These are phyloP conservation scores for Scolopax mira DNA, from an alignment of 2,113 vertebrate genomes.

Conservation along the genomic window DNA sequence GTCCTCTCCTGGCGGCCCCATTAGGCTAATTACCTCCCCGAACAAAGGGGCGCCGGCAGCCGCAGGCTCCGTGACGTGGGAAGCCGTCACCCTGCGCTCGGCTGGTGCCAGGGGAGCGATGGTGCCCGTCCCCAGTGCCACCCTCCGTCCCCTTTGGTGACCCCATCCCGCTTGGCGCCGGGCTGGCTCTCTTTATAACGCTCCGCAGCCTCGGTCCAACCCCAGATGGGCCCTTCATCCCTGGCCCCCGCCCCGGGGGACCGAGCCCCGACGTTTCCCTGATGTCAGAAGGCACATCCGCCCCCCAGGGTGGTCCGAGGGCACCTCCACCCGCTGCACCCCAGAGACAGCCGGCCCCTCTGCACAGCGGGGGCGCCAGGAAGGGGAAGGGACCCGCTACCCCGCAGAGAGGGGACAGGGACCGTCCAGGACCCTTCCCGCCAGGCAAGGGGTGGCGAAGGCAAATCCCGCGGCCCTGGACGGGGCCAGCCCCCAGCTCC, in stretches of 20 bases:
- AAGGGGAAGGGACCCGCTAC: neutral
- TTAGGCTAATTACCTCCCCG: conserved; percentile 44
- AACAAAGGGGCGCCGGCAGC: neutral
- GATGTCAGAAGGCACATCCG: neutral
- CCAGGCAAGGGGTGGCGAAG: neutral
- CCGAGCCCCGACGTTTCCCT: neutral
- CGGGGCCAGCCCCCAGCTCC: neutral
- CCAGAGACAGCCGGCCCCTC: neutral
- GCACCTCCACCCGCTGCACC: neutral
- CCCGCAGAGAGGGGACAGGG: accelerated
- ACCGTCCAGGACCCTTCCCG: neutral
- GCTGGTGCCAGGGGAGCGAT: neutral
- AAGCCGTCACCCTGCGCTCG: accelerated
- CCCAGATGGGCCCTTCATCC: neutral
- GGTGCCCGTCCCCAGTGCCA: neutral
- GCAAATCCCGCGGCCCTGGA: neutral
- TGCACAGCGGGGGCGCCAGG: neutral
- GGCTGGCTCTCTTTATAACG: neutral
- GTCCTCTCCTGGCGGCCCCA: neutral
- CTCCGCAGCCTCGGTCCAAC: neutral
- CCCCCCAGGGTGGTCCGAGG: neutral
- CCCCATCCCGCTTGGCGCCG: neutral
- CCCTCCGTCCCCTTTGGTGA: neutral
- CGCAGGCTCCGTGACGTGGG: neutral
- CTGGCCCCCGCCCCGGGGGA: accelerated